Base-by-base conservation (phyloP, 2,113 vertebrate genomes). In the Rhinolophus sinicus region DNA sequence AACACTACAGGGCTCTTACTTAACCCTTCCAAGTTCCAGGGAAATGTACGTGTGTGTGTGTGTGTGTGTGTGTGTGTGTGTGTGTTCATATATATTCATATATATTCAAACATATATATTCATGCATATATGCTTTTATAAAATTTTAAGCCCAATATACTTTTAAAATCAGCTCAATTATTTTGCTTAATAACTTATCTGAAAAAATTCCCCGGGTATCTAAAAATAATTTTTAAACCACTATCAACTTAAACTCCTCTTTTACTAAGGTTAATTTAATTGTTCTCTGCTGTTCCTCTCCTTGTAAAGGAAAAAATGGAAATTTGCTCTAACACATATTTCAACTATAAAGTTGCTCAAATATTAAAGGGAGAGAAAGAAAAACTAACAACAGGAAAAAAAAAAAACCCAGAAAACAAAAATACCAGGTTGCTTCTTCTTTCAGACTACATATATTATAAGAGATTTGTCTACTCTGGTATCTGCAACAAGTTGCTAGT, bases 401-500 rank as follows among this genome's bases (percentile, higher is more conserved):
- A 64, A 54, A 60, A 26, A 8, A 22, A 5, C 21, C 14, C 30
- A 60, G 22, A 60, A 60, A 60, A 58, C 44, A 21, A 62, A 52
- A 84, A 80, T n/a, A 38, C 0, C 44, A 88, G 47, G 15, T 5
- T 80, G 8, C 62, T 92, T 22, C 30, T 76, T 78, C 35, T 84
- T 91, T 82, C 67, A 90, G 77, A 96, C 21, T 24, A 84, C 10
- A 18, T 2, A 75, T 92, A 50, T 0, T 89, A 87, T 76, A 70
- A 88, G 80, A 73, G 50, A 65, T 87, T 52, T 64, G 6, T 96
- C 80, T 80, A 83, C 96, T 91, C 50, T 97, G 94, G 96, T 96
- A 97, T 90, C 60, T 93, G 97, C 97, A 98, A 97, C 95, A 97
- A 98, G 98, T 98, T 97, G 98, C 92, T 96, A 95, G 96, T 94